These are phyloP conservation scores for Macaria notata DNA, from an alignment of 2,888 invertebrate species.

Conservation along the genomic window DNA sequence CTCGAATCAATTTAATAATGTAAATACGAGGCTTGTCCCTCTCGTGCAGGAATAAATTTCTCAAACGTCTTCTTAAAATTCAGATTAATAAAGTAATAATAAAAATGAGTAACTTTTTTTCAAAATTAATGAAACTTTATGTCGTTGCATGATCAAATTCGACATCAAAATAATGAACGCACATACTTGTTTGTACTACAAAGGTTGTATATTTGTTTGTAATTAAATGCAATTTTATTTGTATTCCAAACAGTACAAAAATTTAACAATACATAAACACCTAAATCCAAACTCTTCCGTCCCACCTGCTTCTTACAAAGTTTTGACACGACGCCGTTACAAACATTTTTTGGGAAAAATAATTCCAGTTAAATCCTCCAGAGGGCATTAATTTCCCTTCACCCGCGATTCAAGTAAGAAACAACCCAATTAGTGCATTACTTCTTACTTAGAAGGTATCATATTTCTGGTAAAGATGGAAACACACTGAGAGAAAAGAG, in stretches of 20 bases:
- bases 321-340: constrained; percentile 64
- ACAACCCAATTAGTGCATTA: constrained; percentile 73
- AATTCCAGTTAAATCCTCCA: constrained; percentile 69
- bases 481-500: constrained; percentile 29
- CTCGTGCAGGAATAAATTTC: constrained; percentile 33
- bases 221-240: too few species aligned
- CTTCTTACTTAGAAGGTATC: constrained; percentile 55
- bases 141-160: too few species aligned
- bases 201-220: not conserved
- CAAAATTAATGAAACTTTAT: not conserved
- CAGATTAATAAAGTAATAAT: constrained; percentile 19
- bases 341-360: constrained; percentile 68
- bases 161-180: too few species aligned
- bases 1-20: constrained; percentile 76
- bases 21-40: constrained; percentile 62
- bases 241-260: too few species aligned
- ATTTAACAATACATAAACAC: too few species aligned
- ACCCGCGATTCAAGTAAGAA: constrained; percentile 61
- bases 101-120: constrained; percentile 20
- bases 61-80: constrained; percentile 8
- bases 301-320: constrained; percentile 70
- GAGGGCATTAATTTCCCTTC: constrained; percentile 74
- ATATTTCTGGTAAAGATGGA: constrained; percentile 38
- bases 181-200: too few species aligned
- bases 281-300: constrained; percentile 14